A percentile compares a stretch with the other conserved stretches of the same genome.
Conservation (phyloP, 1,140 invertebrate species). For the Battus philenor region DNA sequence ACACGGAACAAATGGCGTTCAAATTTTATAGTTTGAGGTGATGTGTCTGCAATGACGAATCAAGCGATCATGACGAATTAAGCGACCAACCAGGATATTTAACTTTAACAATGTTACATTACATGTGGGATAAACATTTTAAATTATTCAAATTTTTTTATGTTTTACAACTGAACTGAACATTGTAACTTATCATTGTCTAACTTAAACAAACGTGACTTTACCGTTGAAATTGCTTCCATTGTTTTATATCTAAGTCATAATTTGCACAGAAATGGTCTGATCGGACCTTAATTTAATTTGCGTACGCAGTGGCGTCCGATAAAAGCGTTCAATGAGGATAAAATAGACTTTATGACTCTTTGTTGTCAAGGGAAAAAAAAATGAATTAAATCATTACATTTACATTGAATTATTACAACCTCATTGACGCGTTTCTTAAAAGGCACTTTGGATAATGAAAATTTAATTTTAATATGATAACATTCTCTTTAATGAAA, state of each 20-base stretch:
- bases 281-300: conserved; percentile 1
- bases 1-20: no score
- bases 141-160: background rate
- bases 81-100: no score
- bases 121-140: background rate
- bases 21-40: no score
- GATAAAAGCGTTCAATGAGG: background rate
- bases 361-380: background rate
- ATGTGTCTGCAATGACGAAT: no score
- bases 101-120: background rate
- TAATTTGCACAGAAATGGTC: background rate
- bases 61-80: no score
- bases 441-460: no score
- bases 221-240: background rate
- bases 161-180: no score
- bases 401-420: background rate
- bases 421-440: background rate
- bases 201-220: background rate
- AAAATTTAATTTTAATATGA: no score
- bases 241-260: background rate
- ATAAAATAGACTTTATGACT: conserved; percentile 1
- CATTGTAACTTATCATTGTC: no score
- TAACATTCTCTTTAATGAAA: no score
- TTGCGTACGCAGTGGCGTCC: background rate
- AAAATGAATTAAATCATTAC: background rate